Conservation (phyloP, 2,888 invertebrate genomes). For the Clistopyga incitator region DNA sequence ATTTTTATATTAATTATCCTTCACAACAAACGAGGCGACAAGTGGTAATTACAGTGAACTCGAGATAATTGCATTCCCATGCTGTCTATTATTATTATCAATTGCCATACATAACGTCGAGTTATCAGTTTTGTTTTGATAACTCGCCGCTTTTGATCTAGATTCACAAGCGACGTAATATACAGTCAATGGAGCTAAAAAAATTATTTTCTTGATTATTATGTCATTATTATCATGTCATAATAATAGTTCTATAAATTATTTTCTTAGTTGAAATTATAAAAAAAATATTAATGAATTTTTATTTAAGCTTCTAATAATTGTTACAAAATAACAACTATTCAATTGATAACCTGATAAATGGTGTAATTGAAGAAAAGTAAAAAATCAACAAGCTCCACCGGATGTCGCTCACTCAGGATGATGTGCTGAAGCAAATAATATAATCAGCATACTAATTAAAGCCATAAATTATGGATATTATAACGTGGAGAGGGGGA, state of each 20-base stretch:
- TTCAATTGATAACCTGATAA: too few relatives aligned
- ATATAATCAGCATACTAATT: neutral
- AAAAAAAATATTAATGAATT: too few relatives aligned
- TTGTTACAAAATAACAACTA: too few relatives aligned
- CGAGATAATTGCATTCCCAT: slow-evolving; percentile 10
- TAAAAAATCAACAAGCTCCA: slow-evolving; percentile 20
- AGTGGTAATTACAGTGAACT: neutral
- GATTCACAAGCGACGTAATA: neutral
- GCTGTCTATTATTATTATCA: slow-evolving; percentile 6
- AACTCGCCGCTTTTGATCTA: neutral
- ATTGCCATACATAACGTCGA: neutral
- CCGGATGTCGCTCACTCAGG: neutral
- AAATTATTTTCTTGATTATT: too few relatives aligned
- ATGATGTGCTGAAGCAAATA: neutral
- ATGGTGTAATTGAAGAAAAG: neutral
- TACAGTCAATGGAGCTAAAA: neutral
- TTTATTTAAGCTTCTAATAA: too few relatives aligned
- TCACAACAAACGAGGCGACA: slow-evolving; percentile 7
- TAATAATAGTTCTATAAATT: too few relatives aligned
- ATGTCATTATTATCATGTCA: too few relatives aligned
- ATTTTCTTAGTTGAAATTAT: too few relatives aligned
- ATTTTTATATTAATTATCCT: neutral
- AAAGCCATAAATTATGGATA: neutral
- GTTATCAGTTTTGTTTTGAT: slow-evolving; percentile 27
- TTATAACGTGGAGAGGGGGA: neutral